These are phyloP conservation scores for Lasioglossum vierecki DNA, from an alignment of 2,888 invertebrate genomes.

Conservation along the genomic window DNA sequence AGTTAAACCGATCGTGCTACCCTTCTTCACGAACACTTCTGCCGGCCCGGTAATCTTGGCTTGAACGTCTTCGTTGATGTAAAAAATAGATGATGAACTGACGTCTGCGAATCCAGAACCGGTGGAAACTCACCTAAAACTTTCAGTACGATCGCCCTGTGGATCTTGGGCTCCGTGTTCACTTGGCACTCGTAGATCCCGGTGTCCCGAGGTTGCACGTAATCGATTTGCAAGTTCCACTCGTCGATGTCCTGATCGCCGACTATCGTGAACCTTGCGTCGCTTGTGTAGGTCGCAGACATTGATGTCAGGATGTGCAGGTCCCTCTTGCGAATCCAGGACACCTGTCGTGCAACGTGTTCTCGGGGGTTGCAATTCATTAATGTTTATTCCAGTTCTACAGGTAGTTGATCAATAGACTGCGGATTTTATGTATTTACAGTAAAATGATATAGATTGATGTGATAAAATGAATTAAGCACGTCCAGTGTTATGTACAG, in stretches of 20 bases:
- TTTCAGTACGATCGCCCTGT: conserved; percentile 91
- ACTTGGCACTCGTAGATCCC: conserved; percentile 94
- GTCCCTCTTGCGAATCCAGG: conserved; percentile 86
- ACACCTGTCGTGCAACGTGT: conserved; percentile 85
- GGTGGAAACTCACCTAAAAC: conserved; percentile 88
- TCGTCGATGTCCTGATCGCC: conserved; percentile 87
- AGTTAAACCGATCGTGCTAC: conserved; percentile 85
- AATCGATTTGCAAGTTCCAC: conserved; percentile 86
- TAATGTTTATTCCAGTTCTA: not conserved
- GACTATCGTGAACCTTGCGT: conserved; percentile 88
- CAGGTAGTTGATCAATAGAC: not conserved
- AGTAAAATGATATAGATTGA: no score
- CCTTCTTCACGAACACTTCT: conserved; percentile 85
- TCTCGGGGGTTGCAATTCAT: not conserved
- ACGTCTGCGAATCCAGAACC: not conserved
- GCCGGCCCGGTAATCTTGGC: conserved; percentile 85
- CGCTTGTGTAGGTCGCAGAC: conserved; percentile 88
- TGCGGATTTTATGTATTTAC: not conserved
- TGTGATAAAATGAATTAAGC: no score
- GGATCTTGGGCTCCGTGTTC: conserved; percentile 95
- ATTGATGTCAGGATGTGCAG: conserved; percentile 88
- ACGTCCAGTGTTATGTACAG: no score
- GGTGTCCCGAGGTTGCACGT: conserved; percentile 86
- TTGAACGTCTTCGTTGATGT: conserved; percentile 82
- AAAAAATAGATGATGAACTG: not conserved